Evolutionary conservation across 2,888 invertebrate genomes (phyloP).

Genomic region (Pseudoips prasinana): DNA sequence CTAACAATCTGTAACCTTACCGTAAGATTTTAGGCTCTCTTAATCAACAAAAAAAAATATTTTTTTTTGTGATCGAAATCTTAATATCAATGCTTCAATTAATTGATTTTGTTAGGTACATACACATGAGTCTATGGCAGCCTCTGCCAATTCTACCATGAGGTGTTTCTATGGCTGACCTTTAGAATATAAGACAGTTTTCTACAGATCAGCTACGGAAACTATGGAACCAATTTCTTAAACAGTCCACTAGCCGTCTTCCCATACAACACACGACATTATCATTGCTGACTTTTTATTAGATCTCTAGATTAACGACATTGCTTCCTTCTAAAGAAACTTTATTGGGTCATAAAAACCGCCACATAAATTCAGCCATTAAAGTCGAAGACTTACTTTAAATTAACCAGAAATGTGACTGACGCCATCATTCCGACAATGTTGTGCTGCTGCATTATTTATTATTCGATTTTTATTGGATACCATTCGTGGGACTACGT

Average conservation of each 20-base stretch:
- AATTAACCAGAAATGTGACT: conserved; percentile 70
- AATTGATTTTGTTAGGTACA: too few relatives aligned
- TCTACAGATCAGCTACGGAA: too few relatives aligned
- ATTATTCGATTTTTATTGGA: conserved; percentile 27
- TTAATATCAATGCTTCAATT: not conserved
- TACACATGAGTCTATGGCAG: too few relatives aligned
- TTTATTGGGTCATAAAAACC: conserved; percentile 71
- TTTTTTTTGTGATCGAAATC: not conserved
- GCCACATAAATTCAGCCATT: conserved; percentile 66
- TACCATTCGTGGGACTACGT: too few relatives aligned
- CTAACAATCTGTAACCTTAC: too few relatives aligned
- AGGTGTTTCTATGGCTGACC: too few relatives aligned
- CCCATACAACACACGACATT: too few relatives aligned
- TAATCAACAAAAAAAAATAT: not conserved
- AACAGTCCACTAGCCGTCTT: too few relatives aligned
- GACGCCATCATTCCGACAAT: conserved; percentile 34
- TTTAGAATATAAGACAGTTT: too few relatives aligned
- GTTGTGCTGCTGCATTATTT: conserved; percentile 29
- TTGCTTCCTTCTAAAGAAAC: conserved; percentile 63
- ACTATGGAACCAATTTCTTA: too few relatives aligned
- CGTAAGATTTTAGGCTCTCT: too few relatives aligned
- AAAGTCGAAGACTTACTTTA: conserved; percentile 63
- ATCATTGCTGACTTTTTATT: conserved; percentile 44
- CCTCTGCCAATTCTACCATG: too few relatives aligned
- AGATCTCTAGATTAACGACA: conserved; percentile 65